Evolutionary conservation across 92 coral and sea anemone species (phyloP).

Genomic region (Paramuricea clavata): DNA sequence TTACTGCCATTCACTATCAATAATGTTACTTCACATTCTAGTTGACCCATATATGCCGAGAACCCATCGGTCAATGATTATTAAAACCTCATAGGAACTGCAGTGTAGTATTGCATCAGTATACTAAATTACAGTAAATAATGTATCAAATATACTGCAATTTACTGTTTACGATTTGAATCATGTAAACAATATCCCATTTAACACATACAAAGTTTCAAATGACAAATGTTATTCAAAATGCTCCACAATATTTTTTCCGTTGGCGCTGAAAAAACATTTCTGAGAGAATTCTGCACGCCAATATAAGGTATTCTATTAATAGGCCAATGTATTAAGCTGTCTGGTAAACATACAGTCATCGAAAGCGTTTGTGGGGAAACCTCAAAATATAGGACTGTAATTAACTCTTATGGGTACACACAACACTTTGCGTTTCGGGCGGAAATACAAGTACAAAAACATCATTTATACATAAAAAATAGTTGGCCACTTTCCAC

Average conservation of each 20-base stretch:
- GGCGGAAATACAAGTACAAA: slow-evolving; percentile 10
- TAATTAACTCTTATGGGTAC: slow-evolving; percentile 1
- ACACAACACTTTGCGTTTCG: background rate
- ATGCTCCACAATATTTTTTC: background rate
- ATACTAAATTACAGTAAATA: too few species aligned
- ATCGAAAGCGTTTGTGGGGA: background rate
- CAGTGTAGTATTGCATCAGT: background rate
- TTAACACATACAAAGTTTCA: background rate
- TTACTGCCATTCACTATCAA: too few species aligned
- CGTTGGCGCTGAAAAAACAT: background rate
- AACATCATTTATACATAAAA: slow-evolving; percentile 3
- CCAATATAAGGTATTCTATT: slow-evolving; percentile 6
- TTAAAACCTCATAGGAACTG: background rate
- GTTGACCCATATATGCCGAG: too few species aligned
- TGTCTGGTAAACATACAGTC: background rate
- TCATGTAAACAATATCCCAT: slow-evolving; percentile 2
- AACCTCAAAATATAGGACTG: slow-evolving; percentile 21
- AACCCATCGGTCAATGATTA: background rate
- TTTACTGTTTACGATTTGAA: slow-evolving; percentile 1
- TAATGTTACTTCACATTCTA: too few species aligned
- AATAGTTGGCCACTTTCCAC: slow-evolving; percentile 9
- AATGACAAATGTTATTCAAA: background rate
- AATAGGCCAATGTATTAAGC: background rate
- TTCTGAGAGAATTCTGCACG: background rate
- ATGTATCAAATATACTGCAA: background rate